phyloP scores from a whole-genome alignment of 30 jellyfish, hydroid and myxozoan species.

The Catostylus mosaicus region DNA sequence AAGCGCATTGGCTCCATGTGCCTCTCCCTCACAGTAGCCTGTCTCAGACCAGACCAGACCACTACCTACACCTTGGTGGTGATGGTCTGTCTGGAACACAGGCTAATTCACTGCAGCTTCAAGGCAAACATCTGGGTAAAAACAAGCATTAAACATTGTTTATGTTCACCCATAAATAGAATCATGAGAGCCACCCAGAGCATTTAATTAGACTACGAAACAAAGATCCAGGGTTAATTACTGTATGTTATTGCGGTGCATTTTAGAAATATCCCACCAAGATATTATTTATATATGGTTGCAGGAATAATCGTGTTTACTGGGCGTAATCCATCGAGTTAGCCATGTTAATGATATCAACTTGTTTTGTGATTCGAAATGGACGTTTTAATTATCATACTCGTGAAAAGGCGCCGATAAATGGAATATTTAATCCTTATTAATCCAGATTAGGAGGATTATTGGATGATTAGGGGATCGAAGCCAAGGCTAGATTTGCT shows the following conservation, averaged over 20 bases:
- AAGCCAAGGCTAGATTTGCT: constrained; percentile 5
- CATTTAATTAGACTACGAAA: background rate
- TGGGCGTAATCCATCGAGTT: constrained; percentile 8
- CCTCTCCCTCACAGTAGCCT: too few relatives aligned
- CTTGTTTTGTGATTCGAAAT: constrained; percentile 7
- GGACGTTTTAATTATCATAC: constrained; percentile 36
- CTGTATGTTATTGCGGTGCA: background rate
- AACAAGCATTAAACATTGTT: background rate
- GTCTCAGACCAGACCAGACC: too few relatives aligned
- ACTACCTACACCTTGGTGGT: too few relatives aligned
- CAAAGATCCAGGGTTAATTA: background rate
- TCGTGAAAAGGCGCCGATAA: constrained; percentile 51
- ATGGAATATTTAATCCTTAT: background rate
- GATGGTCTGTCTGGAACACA: too few relatives aligned
- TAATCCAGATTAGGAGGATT: constrained; percentile 32
- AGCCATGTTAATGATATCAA: constrained; percentile 57
- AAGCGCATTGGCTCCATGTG: too few relatives aligned
- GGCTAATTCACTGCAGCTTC: too few relatives aligned
- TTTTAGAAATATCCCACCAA: constrained; percentile 6
- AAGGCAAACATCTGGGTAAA: too few relatives aligned
- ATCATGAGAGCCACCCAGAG: background rate
- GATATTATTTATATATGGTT: background rate
- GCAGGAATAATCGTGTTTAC: constrained; percentile 1
- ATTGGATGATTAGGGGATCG: constrained; percentile 1
- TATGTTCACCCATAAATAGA: background rate